Conservation (phyloP, 2,888 invertebrate species). For the Fragum whitleyi region DNA sequence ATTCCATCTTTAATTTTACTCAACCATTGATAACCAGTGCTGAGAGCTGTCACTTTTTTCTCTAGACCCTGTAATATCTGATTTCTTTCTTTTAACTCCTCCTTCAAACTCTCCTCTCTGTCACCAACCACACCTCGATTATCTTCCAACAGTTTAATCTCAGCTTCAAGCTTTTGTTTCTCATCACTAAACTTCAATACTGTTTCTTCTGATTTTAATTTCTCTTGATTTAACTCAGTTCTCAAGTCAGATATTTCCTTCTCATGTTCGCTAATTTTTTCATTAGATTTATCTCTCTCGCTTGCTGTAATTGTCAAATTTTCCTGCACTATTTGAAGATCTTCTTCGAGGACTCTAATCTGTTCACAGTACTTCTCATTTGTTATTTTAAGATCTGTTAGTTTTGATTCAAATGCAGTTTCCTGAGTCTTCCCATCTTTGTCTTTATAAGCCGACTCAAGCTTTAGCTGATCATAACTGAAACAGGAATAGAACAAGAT, state of each 20-base stretch:
- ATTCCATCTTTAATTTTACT: slow-evolving; percentile 36
- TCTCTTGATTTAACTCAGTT: slow-evolving; percentile 34
- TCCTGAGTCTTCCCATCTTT: slow-evolving; percentile 67
- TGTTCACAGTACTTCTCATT: slow-evolving; percentile 45
- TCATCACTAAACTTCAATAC: slow-evolving; percentile 19
- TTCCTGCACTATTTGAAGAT: slow-evolving; percentile 49
- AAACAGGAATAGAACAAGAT: slow-evolving; percentile 36
- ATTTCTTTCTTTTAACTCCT: slow-evolving; percentile 5
- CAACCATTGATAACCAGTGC: slow-evolving; percentile 56
- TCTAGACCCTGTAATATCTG: slow-evolving; percentile 32
- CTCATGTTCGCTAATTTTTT: neutral
- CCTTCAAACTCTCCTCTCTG: slow-evolving; percentile 34
- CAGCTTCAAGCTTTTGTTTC: slow-evolving; percentile 45
- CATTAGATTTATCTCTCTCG: slow-evolving; percentile 40
- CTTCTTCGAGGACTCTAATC: slow-evolving; percentile 46
- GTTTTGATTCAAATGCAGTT: slow-evolving; percentile 60
- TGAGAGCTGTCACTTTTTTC: slow-evolving; percentile 45
- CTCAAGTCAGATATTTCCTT: slow-evolving; percentile 29
- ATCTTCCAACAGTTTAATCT: slow-evolving; percentile 52
- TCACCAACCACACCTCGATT: slow-evolving; percentile 38
- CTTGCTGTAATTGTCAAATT: slow-evolving; percentile 41
- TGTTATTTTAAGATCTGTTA: slow-evolving; percentile 46
- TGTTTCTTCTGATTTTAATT: slow-evolving; percentile 6
- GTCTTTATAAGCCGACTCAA: slow-evolving; percentile 68
- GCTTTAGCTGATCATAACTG: slow-evolving; percentile 73